A percentile compares a stretch with the other conserved stretches of the same genome.
phyloP scores from a whole-genome alignment of 2,888 invertebrate species.

The Callinectes sapidus region DNA sequence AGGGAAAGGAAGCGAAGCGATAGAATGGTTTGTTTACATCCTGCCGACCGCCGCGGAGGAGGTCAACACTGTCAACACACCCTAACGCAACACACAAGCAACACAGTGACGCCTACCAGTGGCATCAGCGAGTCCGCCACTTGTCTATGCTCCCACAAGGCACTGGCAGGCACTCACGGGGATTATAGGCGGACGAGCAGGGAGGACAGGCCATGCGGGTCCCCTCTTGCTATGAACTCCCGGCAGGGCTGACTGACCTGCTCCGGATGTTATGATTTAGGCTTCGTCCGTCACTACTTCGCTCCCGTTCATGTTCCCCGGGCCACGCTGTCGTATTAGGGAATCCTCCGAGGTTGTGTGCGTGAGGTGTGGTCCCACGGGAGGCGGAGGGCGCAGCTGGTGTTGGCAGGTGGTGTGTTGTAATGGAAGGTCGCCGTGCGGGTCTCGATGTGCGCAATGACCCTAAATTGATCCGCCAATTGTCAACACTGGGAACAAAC shows the following conservation, averaged over 20 bases:
- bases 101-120: not conserved
- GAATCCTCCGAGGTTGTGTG: not conserved
- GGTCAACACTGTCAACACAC: not conserved
- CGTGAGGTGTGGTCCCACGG: not conserved
- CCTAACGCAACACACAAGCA: not conserved
- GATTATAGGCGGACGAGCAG: not conserved
- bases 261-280: not conserved
- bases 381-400: not conserved
- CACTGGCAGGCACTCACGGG: not conserved
- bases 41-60: too few species aligned
- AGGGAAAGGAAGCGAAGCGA: not conserved
- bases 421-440: not conserved
- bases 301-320: not conserved
- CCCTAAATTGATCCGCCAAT: not conserved
- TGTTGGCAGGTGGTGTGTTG: not conserved
- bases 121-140: not conserved
- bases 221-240: not conserved
- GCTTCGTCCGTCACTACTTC: not conserved
- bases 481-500: constrained; percentile 24
- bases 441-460: not conserved
- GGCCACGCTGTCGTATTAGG: not conserved
- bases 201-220: not conserved
- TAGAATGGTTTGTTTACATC: not conserved
- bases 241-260: not conserved
- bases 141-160: not conserved